A percentile compares a stretch with the other conserved stretches of the same genome.
Evolutionary conservation across 23 tunicate genomes (phyloP).

Genomic region (Styela clava): DNA sequence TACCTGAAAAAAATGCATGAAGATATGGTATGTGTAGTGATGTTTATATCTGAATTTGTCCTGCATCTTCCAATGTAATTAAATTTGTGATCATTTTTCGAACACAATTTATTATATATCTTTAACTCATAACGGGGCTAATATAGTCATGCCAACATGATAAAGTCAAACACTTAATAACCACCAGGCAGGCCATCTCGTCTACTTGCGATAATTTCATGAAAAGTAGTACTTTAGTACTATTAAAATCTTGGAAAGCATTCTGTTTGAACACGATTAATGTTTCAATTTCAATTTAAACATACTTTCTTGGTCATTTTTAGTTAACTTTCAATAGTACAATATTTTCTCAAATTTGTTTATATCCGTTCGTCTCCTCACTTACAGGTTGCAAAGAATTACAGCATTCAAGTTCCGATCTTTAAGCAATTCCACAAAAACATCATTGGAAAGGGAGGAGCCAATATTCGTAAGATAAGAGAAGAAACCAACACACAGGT

Average conservation of each 20-base stretch:
- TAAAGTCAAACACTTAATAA: no score
- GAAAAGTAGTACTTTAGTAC: no score
- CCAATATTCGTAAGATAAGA: constrained; percentile 84
- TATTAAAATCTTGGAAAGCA: no score
- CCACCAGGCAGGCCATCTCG: no score
- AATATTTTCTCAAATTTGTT: no score
- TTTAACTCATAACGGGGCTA: no score
- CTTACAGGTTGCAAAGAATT: constrained; percentile 73
- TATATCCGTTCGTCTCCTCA: background rate
- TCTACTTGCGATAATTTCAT: no score
- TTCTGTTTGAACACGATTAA: no score
- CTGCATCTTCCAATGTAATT: background rate
- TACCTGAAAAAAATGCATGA: constrained; percentile 74
- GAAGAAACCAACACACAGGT: constrained; percentile 99
- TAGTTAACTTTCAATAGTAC: no score
- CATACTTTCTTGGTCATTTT: no score
- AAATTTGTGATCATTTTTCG: background rate
- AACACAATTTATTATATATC: background rate
- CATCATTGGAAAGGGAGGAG: constrained; percentile 95
- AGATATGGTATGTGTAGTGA: constrained; percentile 85
- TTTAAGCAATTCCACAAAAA: constrained; percentile 98
- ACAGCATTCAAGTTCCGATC: constrained; percentile 97
- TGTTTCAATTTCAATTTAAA: no score
- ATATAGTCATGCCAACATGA: no score
- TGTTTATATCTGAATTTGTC: background rate